phyloP scores from a whole-genome alignment of 2,797 vertebrate genomes.

The Eutrigla gurnardus region DNA sequence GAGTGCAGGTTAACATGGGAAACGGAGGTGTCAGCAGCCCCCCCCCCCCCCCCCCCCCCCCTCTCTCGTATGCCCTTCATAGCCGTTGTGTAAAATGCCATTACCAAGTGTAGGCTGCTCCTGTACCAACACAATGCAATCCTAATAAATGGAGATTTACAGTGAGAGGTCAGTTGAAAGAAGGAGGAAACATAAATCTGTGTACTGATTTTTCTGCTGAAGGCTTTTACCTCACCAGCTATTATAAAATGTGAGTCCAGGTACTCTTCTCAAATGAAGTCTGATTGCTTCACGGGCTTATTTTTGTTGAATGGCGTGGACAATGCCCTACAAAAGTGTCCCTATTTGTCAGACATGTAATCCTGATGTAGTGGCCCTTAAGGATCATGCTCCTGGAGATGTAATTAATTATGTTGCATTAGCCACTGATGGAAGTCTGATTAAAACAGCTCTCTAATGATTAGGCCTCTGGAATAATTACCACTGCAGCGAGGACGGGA shows the following conservation, averaged over 20 bases:
- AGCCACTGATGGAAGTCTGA: conserved; percentile 78
- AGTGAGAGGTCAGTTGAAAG: conserved; percentile 11
- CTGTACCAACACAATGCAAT: conserved; percentile 22
- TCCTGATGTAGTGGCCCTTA: conserved; percentile 55
- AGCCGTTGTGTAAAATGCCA: conserved; percentile 37
- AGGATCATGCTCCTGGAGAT: conserved; percentile 51
- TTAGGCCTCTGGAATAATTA: conserved; percentile 74
- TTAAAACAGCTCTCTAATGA: conserved; percentile 79
- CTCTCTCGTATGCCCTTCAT: conserved; percentile 63
- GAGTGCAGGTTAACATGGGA: conserved; percentile 75
- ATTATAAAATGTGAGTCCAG: background rate
- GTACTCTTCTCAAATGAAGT: conserved; percentile 10
- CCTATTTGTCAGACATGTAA: conserved; percentile 53
- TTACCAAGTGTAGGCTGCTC: conserved; percentile 6
- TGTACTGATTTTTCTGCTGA: background rate
- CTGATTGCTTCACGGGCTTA: conserved; percentile 13
- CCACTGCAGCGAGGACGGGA: conserved; percentile 44
- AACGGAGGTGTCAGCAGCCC: conserved; percentile 72
- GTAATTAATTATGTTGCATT: conserved; percentile 74
- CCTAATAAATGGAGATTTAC: conserved; percentile 19
- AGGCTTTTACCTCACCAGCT: background rate
- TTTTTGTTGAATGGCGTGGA: conserved; percentile 27
- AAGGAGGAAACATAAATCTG: conserved; percentile 13
- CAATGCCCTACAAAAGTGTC: conserved; percentile 21
- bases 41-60: conserved; percentile 12